Conservation (phyloP, 2,888 invertebrate species). For the Drosophila quinaria region DNA sequence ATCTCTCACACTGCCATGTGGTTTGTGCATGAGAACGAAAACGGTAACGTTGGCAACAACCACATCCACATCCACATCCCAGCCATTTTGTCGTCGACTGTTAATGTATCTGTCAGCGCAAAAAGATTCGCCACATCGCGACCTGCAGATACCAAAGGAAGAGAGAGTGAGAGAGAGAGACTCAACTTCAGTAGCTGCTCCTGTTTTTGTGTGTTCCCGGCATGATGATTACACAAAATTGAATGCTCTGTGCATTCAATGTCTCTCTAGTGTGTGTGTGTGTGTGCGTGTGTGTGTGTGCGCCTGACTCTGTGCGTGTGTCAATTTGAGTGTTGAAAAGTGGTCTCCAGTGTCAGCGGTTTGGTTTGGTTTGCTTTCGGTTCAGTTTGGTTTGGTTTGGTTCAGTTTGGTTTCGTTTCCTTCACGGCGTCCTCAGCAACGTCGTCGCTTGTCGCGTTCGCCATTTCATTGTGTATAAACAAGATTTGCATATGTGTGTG, state of each 20-base stretch:
- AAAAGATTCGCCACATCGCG: slow-evolving; percentile 72
- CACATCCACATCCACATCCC: slow-evolving; percentile 16
- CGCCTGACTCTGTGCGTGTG: slow-evolving; percentile 50
- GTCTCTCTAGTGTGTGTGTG: slow-evolving; percentile 22
- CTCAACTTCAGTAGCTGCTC: slow-evolving; percentile 21
- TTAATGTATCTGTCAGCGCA: slow-evolving; percentile 64
- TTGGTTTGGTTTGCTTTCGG: slow-evolving; percentile 37
- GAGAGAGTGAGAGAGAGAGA: background rate
- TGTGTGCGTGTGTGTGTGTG: slow-evolving; percentile 15
- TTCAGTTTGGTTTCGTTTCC: slow-evolving; percentile 50
- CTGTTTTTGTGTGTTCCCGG: slow-evolving; percentile 27
- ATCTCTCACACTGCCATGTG: slow-evolving; percentile 31
- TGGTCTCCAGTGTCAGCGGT: slow-evolving; percentile 74
- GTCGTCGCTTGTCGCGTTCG: slow-evolving; percentile 51
- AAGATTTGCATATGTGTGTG: slow-evolving; percentile 3
- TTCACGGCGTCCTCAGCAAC: slow-evolving; percentile 39
- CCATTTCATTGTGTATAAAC: slow-evolving; percentile 56
- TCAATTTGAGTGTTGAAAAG: slow-evolving; percentile 77
- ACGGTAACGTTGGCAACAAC: slow-evolving; percentile 13
- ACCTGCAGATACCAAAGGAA: slow-evolving; percentile 30
- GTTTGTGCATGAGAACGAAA: slow-evolving; percentile 23
- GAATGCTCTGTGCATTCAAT: slow-evolving; percentile 64
- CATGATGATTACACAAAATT: slow-evolving; percentile 76
- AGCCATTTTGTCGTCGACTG: slow-evolving; percentile 43
- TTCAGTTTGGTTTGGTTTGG: slow-evolving; percentile 48